Base-by-base conservation (phyloP, 2,888 invertebrate species). In the Spodoptera picta region DNA sequence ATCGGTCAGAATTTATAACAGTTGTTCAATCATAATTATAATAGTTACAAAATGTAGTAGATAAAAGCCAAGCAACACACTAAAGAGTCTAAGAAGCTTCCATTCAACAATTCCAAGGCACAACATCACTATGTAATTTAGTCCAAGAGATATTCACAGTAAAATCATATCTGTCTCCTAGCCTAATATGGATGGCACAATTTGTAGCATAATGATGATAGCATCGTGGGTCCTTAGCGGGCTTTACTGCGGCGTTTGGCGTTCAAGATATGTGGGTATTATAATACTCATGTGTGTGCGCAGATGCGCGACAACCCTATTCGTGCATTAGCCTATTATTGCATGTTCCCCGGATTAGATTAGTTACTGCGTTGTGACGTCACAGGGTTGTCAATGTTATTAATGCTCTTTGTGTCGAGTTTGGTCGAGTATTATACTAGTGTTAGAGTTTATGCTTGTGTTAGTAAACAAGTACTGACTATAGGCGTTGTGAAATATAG, bases 131-230 rank as follows among this genome's bases (percentile, higher is more conserved):
- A 51, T 24, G 19, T 6, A 73, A 73, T 73, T 51, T 57, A 50
- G 63, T 60, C 47, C 66, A 23, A 61, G 45, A 44, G 47, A 19
- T 11, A 42, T 56, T 45, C 42, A 52, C 36, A 45, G 12, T 50
- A 63, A 65, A 56, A 56, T 63, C 23, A 50, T 47, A 62, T 59
- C 65, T 59, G 53, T 53, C 79, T 80, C 79, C 70, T 48, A 11
- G 51, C 9, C 76, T 75, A 68, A 63, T 79, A 73, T 80, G 72
- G 69, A 82, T 78, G 77, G 65, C 69, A 79, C 83, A 82, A 83
- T 85, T 84, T 83, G 85, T 80, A 74, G 64, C 66, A 68, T 85
- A 86, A 87, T 83, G 87, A 81, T 86, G 83, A 86, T 86, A 73
- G 79, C 78, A 50, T 57, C 65, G 69, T 61, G 77, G 76, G 63